Base-by-base conservation (phyloP, 1,140 invertebrate species). In the Gryllus bimaculatus region DNA sequence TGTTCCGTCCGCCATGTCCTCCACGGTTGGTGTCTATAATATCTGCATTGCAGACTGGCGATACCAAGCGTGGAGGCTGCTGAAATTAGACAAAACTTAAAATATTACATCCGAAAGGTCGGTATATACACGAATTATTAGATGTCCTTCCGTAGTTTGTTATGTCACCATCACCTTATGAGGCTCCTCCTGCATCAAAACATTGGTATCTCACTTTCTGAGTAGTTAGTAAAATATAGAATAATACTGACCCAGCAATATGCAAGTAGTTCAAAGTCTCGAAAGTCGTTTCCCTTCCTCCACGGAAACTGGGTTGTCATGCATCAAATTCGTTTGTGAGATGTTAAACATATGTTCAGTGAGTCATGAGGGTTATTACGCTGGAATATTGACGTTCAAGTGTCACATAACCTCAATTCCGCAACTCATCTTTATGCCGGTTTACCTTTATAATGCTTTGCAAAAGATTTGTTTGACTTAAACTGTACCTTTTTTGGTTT, bases 11-110 rank as follows among this genome's bases (percentile, higher is more conserved):
- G 80, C 79, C 74, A 81, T 79, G 80, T 79, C 80, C 76, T 78
- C 76, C 74, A 76, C 75, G 54, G 75, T 74, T 81, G 66, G 79
- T 20, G 76, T 81, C 78, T 81, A 77, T 79, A 79, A 77, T 81
- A 81, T 81, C 80, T 81, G 80, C 80, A 81, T 79, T 81, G 80
- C 80, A 81, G 80, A 78, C 80, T 76, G 77, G 10, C 73, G 78
- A 78, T 79, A 79, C 75, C 75, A 77, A 79, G 77, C 80, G 78
- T 79, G 78, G 74, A 79, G 78, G 78, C 48, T 78, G 76, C 49
- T 79, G 78, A 81, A 81, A 79, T 79, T 81, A 81, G 80, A 79
- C 76, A 81, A 81, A 81, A 81, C 80, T 73, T 81, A 81, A 81
- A 74, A 77, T 74, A 77, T 47, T 74, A 77, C 76, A 75, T 73